Base-by-base conservation (phyloP, 2,888 invertebrate genomes). In the Serripes groenlandicus region DNA sequence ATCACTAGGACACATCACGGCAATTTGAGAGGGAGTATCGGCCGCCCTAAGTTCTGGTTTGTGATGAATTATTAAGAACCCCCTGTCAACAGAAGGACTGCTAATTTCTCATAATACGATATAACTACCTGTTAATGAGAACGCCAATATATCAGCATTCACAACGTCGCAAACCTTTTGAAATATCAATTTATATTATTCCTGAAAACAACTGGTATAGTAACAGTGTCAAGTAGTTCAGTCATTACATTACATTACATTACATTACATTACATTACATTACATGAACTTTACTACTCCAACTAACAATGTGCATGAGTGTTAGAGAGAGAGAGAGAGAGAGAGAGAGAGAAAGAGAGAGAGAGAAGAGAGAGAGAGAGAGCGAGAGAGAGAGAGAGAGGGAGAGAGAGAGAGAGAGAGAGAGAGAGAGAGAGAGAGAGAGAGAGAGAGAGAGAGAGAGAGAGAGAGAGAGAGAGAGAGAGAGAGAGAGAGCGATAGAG, bases 301-400 rank as follows among this genome's bases (percentile, higher is more conserved):
- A 84, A 93, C 70, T 93, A 93, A 85, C 93, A 94, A 26, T 94
- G 94, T 75, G 94, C 94, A 0, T 93, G 94, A 15, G 94, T 94
- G 54, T 93, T 94, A 32, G 93, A 93, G 83, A 83, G 93, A 49
- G 94, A 94, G 42, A 42, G 42, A 42, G 9, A 42, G 42, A 42
- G 9, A 42, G 42, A 7, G 42, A 7, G 15, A 15, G 15, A 15
- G 42, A 42, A 42, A 42, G 42, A 42, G 42, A 42, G 15, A 42
- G 15, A 42, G 7, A 42, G 15, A n/a, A 56, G n/a, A 42, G 42
- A 42, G 15, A 15, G 15, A 42, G 7, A 15, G 15, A 42, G 15
- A 42, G 7, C 7, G 7, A 15, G 15, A 42, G 42, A 7, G 15
- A 15, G 15, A 11, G 42, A 42, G 42, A 11, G 15, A 42, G 15